Base-by-base conservation (phyloP, 64 coral and sea anemone genomes). In the Pachyseris speciosa region DNA sequence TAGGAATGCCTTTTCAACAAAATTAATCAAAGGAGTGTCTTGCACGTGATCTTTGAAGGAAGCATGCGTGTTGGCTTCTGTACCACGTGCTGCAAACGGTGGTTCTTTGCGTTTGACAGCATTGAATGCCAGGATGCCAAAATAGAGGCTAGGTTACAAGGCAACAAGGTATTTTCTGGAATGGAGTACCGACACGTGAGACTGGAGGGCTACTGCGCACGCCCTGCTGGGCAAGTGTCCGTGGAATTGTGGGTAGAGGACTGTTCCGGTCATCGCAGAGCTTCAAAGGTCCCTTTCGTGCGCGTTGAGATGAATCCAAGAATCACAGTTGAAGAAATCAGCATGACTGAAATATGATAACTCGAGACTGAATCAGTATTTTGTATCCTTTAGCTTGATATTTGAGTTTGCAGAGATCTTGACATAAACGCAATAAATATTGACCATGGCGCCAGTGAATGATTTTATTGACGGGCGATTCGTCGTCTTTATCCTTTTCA, bases 21-120 rank as follows among this genome's bases (percentile, higher is more conserved):
- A 65, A 61, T 50, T 26, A 79, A 39, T 20, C 11, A 69, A 39
- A 60, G 38, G 1, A 96, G 75, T 37, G 24, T 92, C 5, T 86
- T 96, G 6, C 78, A 92, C 36, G 94, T 96, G 31, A 67, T 63
- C 19, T 96, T 92, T 64, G 94, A 96, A 67, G 94, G 94, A 11
- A 96, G 90, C 90, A 83, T 96, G 75, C 84, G 94, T 32, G 80
- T 83, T 75, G 94, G 94, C 22, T 96, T 96, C 84, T 96, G 94
- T 34, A 96, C 32, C 43, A 49, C 66, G 29, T 96, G 94, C 28
- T 96, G 94, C 34, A 96, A 96, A 58, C 85, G 94, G n/a, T 96
- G 94, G 94, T 96, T 88, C 37, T 96, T 96, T 30, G 81, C 94
- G 3, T 96, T 96, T 81, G 69, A 96, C 41, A 60, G 59, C 7